Evolutionary conservation across 2,888 invertebrate species (phyloP).

Genomic region (Cabera pusaria): DNA sequence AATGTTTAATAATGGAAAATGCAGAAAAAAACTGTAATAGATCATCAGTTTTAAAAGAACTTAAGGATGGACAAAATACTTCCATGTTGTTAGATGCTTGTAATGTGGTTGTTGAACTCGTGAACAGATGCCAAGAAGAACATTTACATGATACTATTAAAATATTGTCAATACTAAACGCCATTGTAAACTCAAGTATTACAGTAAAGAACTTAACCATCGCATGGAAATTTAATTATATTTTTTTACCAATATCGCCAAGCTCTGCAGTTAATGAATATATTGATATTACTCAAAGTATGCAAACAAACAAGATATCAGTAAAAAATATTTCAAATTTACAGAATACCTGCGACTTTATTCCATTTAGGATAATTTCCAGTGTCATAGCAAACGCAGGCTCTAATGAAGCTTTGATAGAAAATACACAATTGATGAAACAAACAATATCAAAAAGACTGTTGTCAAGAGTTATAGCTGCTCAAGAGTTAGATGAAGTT

Average conservation of each 20-base stretch:
- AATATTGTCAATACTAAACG: slow-evolving; percentile 55
- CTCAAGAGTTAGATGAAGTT: slow-evolving; percentile 66
- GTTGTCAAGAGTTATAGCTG: slow-evolving; percentile 54
- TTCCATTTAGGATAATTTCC: slow-evolving; percentile 58
- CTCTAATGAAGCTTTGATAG: slow-evolving; percentile 17
- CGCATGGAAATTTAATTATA: slow-evolving; percentile 74
- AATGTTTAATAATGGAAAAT: slow-evolving; percentile 48
- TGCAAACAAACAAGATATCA: too few relatives aligned
- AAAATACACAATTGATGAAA: slow-evolving; percentile 39
- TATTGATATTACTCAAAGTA: too few relatives aligned
- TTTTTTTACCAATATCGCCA: slow-evolving; percentile 70
- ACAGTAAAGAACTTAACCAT: slow-evolving; percentile 66
- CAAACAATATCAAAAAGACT: slow-evolving; percentile 51
- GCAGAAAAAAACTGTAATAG: slow-evolving; percentile 21
- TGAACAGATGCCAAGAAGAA: slow-evolving; percentile 61
- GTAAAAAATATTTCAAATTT: slow-evolving; percentile 34
- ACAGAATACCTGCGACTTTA: slow-evolving; percentile 57
- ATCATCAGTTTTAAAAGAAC: slow-evolving; percentile 39
- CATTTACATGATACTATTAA: slow-evolving; percentile 57
- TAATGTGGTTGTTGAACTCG: slow-evolving; percentile 57
- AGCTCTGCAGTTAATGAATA: slow-evolving; percentile 61
- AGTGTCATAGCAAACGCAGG: slow-evolving; percentile 38
- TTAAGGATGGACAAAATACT: slow-evolving; percentile 61
- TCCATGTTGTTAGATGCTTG: slow-evolving; percentile 53
- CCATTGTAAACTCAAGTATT: slow-evolving; percentile 59